Conservation (phyloP, 2,888 invertebrate species). For the Tinea pellionella region DNA sequence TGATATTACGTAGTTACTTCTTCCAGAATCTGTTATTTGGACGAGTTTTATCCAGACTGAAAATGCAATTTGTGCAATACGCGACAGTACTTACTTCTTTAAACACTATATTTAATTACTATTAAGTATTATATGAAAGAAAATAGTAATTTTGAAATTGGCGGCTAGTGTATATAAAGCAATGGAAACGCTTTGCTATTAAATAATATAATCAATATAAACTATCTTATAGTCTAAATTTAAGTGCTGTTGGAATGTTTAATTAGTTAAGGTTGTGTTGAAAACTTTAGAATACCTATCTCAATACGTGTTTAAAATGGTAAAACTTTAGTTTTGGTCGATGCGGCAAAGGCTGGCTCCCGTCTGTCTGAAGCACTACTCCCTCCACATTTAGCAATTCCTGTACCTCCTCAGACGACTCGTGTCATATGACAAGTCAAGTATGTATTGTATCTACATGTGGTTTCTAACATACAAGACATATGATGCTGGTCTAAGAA, state of each 20-base stretch:
- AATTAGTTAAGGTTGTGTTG: not conserved
- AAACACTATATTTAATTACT: too few species aligned
- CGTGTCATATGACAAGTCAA: slow-evolving; percentile 3
- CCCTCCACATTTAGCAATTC: not conserved
- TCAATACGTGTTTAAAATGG: too few species aligned
- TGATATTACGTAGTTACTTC: slow-evolving; percentile 1
- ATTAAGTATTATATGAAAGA: too few species aligned
- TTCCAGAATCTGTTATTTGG: not conserved
- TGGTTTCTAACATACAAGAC: not conserved
- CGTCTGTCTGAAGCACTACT: not conserved
- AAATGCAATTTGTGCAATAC: not conserved
- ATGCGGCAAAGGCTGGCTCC: not conserved
- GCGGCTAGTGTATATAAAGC: too few species aligned
- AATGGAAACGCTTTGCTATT: too few species aligned
- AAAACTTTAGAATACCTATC: not conserved
- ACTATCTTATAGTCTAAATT: not conserved
- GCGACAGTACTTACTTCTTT: too few species aligned
- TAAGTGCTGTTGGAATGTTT: not conserved
- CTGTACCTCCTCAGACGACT: not conserved
- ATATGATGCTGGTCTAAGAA: not conserved
- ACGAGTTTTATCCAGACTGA: not conserved
- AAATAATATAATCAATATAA: too few species aligned
- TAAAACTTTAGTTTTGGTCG: too few species aligned
- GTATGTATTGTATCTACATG: not conserved
- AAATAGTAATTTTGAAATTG: too few species aligned